Conservation (phyloP, 2,888 invertebrate species). For the Idaea aversata region DNA sequence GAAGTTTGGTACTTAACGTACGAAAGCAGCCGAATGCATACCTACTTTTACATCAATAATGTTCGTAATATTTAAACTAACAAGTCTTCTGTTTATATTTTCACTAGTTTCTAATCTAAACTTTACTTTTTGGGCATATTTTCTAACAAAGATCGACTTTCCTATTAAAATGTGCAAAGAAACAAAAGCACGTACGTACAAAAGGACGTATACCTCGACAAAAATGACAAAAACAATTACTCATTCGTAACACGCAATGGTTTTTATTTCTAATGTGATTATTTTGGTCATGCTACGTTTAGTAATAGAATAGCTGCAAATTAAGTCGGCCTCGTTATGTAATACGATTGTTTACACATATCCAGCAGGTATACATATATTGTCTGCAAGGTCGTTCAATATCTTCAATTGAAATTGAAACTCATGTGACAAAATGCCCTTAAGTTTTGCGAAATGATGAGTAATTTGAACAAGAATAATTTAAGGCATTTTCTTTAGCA, state of each 20-base stretch:
- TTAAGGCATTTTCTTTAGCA: too few relatives aligned
- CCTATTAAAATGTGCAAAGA: neutral
- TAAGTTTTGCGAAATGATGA: neutral
- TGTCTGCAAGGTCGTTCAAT: slow-evolving; percentile 48
- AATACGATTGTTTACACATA: slow-evolving; percentile 58
- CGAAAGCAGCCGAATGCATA: slow-evolving; percentile 48
- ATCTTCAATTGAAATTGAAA: slow-evolving; percentile 17
- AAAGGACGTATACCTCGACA: slow-evolving; percentile 20
- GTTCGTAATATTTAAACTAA: slow-evolving; percentile 15
- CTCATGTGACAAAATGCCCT: neutral
- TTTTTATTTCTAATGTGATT: slow-evolving; percentile 47
- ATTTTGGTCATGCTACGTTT: slow-evolving; percentile 55
- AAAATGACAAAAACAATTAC: slow-evolving; percentile 30
- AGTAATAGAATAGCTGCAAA: slow-evolving; percentile 44
- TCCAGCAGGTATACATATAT: slow-evolving; percentile 15
- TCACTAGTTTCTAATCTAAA: slow-evolving; percentile 7
- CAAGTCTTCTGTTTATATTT: neutral
- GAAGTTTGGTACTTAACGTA: slow-evolving; percentile 47
- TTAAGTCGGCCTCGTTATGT: slow-evolving; percentile 58
- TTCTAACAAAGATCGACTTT: neutral
- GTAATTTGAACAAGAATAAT: too few relatives aligned
- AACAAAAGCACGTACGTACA: slow-evolving; percentile 13
- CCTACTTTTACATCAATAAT: slow-evolving; percentile 39
- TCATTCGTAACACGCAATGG: slow-evolving; percentile 37
- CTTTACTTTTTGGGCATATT: neutral